Evolutionary conservation across 2,797 vertebrate genomes (phyloP), one percentile per base, ranked within the genome.

Genomic region (Tauraco hartlaubi): DNA sequence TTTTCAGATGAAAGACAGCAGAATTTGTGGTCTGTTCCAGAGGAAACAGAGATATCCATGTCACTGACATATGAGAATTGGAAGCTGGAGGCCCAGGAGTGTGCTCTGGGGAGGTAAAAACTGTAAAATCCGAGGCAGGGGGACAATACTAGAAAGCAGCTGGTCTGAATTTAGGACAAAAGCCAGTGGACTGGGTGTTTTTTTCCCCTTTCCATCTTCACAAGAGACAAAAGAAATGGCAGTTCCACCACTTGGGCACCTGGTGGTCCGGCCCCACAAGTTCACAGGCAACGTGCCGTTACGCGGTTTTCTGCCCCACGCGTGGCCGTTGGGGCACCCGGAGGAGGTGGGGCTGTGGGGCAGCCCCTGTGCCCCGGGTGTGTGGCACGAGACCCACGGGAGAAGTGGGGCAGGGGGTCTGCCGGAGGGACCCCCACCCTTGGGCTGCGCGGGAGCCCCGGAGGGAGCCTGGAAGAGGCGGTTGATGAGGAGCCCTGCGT

Each of bases 151-250:
- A 52, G 67, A 28, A 73, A 87, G 90, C 94, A 97, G 92, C 94
- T 96, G 91, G 94, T 95, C 94, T 94, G 93, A 92, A 92, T 96
- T 95, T 94, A 95, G 81, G 85, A 93, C 93, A 95, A 95, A 96
- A 97, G 88, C 79, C 49, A 69, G 78, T 56, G 62, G 39, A 14
- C 39, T 41, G n/a, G 43, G 12, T 92, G 14, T 31, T 80, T 86
- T 87, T 62, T 17, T 8, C 78, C 9, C 52, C 7, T 87, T 91
- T 94, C 66, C n/a, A 49, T 88, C 83, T 90, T 88, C 78, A 13
- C 52, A 73, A 63, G 61, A 91, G 41, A 88, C 63, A 90, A 97
- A 96, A 92, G 87, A 75, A 83, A 33, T 64, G 44, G 68, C 79
- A 62, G 79, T 85, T 91, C 55, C 16, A 43, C 31, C 7, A 1